Evolutionary conservation across 2,888 invertebrate species (phyloP).

Genomic region (Amphipyra tragopoginis): DNA sequence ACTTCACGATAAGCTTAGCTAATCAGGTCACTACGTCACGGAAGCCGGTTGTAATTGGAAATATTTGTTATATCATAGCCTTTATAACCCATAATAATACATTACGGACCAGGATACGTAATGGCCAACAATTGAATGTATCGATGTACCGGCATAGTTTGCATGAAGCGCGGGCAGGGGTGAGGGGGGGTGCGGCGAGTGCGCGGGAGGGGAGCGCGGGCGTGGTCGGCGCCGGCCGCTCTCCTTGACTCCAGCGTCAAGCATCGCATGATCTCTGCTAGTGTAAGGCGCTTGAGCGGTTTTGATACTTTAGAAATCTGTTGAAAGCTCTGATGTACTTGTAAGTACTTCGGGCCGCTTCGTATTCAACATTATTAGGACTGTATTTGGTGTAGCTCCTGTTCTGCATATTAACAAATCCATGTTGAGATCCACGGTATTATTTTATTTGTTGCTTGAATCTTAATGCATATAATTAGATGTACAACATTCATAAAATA

Average conservation of each 20-base stretch:
- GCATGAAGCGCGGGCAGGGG: slow-evolving; percentile 73
- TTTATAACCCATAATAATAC: slow-evolving; percentile 66
- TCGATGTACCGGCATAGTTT: slow-evolving; percentile 67
- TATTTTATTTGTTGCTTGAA: too few relatives aligned
- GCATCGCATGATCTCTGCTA: slow-evolving; percentile 88
- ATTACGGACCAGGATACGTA: slow-evolving; percentile 76
- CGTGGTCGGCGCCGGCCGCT: slow-evolving; percentile 90
- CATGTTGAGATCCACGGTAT: too few relatives aligned
- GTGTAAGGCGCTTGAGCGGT: slow-evolving; percentile 49
- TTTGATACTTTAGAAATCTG: slow-evolving; percentile 69
- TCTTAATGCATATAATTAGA: too few relatives aligned
- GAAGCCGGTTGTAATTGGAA: slow-evolving; percentile 63
- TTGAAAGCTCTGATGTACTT: slow-evolving; percentile 15
- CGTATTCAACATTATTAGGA: too few relatives aligned
- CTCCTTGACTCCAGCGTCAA: slow-evolving; percentile 89
- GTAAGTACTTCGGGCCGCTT: neutral
- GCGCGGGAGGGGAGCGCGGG: slow-evolving; percentile 73
- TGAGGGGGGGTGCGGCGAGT: slow-evolving; percentile 60
- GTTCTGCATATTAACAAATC: too few relatives aligned
- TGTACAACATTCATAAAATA: too few relatives aligned
- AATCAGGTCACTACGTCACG: slow-evolving; percentile 59
- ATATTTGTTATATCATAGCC: slow-evolving; percentile 66
- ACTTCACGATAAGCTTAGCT: slow-evolving; percentile 23
- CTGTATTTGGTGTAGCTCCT: too few relatives aligned
- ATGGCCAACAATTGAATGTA: slow-evolving; percentile 77